Conservation (phyloP, 2,113 vertebrate species). For the Phocoena phocoena region DNA sequence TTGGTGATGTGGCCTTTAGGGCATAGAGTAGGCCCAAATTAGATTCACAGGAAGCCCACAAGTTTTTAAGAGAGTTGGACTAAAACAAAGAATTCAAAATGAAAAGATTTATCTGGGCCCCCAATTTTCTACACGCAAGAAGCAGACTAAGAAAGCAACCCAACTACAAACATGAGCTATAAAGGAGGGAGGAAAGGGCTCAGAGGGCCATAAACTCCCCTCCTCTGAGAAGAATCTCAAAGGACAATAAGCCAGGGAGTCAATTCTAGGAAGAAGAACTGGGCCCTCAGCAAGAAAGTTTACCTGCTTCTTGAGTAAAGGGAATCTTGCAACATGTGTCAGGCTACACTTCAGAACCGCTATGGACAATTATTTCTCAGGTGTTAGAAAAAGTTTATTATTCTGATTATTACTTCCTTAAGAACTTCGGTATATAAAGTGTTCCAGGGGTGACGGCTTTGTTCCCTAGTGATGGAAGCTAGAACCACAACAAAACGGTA, state of each 20-base stretch:
- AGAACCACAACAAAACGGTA: not conserved
- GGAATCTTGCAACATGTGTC: not conserved
- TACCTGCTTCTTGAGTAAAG: not conserved
- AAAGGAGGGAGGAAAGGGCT: not conserved
- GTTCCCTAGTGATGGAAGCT: not conserved
- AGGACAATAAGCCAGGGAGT: not conserved
- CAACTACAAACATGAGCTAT: not conserved
- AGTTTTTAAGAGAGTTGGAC: not conserved
- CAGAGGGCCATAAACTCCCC: not conserved
- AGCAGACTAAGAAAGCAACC: not conserved
- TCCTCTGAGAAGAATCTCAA: not conserved
- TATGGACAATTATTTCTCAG: not conserved
- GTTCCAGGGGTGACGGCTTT: not conserved
- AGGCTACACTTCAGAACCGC: not conserved
- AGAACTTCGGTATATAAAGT: not conserved
- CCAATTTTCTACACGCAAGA: not conserved
- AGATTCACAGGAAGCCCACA: not conserved
- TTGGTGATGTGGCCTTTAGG: not conserved
- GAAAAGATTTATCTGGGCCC: not conserved
- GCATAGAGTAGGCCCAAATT: not conserved
- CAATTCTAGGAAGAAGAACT: not conserved
- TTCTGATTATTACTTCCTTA: not conserved
- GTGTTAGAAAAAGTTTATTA: not conserved
- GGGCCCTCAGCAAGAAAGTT: not conserved
- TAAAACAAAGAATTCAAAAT: not conserved